Percentiles rank a stretch among this genome's conserved stretches.
Conservation (phyloP, 1,140 invertebrate genomes). For the Pteromalus puparum region DNA sequence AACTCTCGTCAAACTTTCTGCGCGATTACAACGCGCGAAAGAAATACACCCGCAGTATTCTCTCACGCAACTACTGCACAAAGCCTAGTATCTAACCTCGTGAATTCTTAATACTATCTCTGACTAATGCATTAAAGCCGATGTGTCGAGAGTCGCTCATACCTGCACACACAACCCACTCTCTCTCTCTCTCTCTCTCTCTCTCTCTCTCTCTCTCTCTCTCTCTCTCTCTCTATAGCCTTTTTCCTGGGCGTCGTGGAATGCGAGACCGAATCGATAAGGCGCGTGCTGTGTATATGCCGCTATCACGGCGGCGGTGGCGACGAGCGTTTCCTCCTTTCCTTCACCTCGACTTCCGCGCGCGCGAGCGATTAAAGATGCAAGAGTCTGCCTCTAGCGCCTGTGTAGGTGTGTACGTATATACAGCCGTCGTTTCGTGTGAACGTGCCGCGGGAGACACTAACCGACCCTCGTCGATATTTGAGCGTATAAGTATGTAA, state of each 20-base stretch:
- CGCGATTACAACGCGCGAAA: no score
- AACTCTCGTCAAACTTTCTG: no score
- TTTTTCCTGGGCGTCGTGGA: not conserved
- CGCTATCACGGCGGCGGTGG: not conserved
- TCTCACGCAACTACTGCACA: no score
- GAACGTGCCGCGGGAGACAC: not conserved
- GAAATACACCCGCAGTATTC: no score
- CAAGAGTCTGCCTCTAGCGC: not conserved
- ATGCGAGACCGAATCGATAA: conserved; percentile 9
- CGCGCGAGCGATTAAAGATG: conserved; percentile 41
- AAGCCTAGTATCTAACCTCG: not conserved
- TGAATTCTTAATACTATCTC: not conserved
- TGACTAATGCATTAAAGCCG: conserved; percentile 15
- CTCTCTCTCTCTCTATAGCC: not conserved
- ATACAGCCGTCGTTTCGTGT: not conserved
- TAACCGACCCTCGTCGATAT: conserved; percentile 11
- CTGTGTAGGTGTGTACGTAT: not conserved
- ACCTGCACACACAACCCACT: not conserved
- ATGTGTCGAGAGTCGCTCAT: not conserved
- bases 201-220: no score
- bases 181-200: no score
- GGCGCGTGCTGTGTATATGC: not conserved
- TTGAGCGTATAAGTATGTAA: not conserved
- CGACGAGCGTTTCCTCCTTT: not conserved
- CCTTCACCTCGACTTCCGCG: conserved; percentile 38